These are phyloP conservation scores for Macquaria ambigua DNA, from an alignment of 2,113 vertebrate species.

Conservation along the genomic window DNA sequence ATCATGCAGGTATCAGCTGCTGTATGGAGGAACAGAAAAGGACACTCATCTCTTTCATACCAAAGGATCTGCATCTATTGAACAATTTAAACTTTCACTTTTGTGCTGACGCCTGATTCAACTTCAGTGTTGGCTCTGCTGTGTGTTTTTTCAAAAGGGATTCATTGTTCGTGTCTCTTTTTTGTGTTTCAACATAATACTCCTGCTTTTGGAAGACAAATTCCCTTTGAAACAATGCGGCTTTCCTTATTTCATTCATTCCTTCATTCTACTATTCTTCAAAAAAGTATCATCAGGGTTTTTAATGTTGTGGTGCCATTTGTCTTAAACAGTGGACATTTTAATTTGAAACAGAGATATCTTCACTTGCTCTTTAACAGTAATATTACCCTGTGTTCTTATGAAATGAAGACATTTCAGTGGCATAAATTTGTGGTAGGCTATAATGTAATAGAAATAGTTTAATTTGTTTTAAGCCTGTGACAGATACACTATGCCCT, in stretches of 20 bases:
- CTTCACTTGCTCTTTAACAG: background rate
- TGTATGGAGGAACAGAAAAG: background rate
- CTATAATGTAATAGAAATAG: background rate
- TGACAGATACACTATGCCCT: background rate
- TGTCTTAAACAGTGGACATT: background rate
- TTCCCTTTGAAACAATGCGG: conserved; percentile 11
- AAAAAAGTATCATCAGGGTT: background rate
- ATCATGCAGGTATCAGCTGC: background rate
- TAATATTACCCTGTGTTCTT: background rate
- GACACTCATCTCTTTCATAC: background rate
- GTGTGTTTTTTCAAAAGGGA: conserved; percentile 12
- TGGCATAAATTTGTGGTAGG: background rate
- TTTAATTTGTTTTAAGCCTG: background rate
- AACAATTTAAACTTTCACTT: conserved; percentile 6
- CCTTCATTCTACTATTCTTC: background rate
- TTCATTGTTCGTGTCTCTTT: background rate
- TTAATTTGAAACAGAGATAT: background rate
- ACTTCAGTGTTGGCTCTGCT: background rate
- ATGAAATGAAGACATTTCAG: background rate
- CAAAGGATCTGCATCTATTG: background rate
- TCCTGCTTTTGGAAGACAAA: background rate
- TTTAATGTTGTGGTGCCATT: background rate
- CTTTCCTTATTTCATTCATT: conserved; percentile 16
- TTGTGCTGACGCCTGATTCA: background rate
- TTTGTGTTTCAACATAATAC: background rate